Conservation (phyloP, 2,113 vertebrate genomes). For the Pterocles gutturalis region DNA sequence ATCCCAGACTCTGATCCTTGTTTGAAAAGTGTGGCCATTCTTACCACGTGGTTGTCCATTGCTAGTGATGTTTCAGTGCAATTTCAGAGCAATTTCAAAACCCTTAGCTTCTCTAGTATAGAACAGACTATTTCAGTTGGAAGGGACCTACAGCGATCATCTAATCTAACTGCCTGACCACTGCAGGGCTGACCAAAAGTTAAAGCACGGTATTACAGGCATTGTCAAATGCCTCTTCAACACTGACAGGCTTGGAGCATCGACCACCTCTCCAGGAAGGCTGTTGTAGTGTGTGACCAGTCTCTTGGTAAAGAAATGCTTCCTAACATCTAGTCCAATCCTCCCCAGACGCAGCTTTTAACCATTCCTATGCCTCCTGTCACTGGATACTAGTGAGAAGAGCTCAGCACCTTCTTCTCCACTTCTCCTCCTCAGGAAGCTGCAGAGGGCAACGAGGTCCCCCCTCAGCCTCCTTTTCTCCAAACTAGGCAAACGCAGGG, state of each 20-base stretch:
- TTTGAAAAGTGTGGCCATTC: not conserved
- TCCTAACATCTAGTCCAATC: not conserved
- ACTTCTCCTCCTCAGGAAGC: not conserved
- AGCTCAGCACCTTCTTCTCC: not conserved
- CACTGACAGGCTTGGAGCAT: not conserved
- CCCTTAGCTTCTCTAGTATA: not conserved
- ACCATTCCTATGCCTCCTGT: rapidly evolving
- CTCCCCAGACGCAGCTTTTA: not conserved
- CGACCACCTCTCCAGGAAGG: not conserved
- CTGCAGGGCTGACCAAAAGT: not conserved
- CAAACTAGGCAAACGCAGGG: not conserved
- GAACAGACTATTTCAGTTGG: not conserved
- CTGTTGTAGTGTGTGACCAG: not conserved
- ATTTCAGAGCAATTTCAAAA: not conserved
- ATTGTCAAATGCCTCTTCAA: not conserved
- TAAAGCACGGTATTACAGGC: not conserved
- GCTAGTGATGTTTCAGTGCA: not conserved
- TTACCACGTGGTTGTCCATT: not conserved
- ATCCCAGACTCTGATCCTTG: not conserved
- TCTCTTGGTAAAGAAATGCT: not conserved
- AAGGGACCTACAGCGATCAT: not conserved
- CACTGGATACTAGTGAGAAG: not conserved
- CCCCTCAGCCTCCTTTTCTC: not conserved
- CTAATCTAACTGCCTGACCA: not conserved
- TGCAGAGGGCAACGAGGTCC: rapidly evolving